Conservation (phyloP, 2,113 vertebrate species). For the Xiphophorus hellerii region DNA sequence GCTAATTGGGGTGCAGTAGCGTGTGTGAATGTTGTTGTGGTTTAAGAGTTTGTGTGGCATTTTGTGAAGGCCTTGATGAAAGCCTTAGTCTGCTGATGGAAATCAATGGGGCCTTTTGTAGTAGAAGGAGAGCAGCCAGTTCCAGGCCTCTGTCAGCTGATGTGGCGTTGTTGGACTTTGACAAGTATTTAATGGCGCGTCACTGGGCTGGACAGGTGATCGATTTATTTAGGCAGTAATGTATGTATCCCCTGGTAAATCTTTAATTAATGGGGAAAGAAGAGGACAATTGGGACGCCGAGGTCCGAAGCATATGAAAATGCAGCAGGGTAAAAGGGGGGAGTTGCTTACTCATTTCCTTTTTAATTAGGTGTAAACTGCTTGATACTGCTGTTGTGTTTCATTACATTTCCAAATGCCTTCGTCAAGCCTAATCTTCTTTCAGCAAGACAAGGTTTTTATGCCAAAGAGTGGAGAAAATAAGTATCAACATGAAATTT, state of each 20-base stretch:
- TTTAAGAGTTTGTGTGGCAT: slow-evolving; percentile 49
- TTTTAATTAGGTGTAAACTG: slow-evolving; percentile 51
- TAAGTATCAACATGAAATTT: background rate
- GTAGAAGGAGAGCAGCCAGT: slow-evolving; percentile 61
- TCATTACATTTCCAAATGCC: slow-evolving; percentile 8
- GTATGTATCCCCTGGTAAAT: slow-evolving; percentile 78
- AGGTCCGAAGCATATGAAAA: slow-evolving; percentile 33
- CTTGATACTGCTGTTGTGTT: slow-evolving; percentile 17
- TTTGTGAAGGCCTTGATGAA: slow-evolving; percentile 55
- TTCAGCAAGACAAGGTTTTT: background rate
- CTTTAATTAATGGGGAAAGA: slow-evolving; percentile 74
- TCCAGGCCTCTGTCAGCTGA: slow-evolving; percentile 56
- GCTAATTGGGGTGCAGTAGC: background rate
- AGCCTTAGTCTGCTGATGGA: slow-evolving; percentile 61
- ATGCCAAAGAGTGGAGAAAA: background rate
- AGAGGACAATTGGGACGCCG: slow-evolving; percentile 46
- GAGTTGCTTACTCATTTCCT: slow-evolving; percentile 46
- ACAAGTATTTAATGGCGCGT: slow-evolving; percentile 74
- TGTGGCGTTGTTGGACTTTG: slow-evolving; percentile 64
- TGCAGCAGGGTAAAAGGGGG: slow-evolving; percentile 16
- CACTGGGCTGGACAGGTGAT: slow-evolving; percentile 67
- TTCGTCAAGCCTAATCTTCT: slow-evolving; percentile 25
- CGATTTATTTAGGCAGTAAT: slow-evolving; percentile 80
- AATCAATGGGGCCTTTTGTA: slow-evolving; percentile 79
- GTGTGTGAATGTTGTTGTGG: background rate